Percentiles rank a stretch among this genome's conserved stretches.
Evolutionary conservation across 2,888 invertebrate genomes (phyloP).

Genomic region (Leuctra nigra): DNA sequence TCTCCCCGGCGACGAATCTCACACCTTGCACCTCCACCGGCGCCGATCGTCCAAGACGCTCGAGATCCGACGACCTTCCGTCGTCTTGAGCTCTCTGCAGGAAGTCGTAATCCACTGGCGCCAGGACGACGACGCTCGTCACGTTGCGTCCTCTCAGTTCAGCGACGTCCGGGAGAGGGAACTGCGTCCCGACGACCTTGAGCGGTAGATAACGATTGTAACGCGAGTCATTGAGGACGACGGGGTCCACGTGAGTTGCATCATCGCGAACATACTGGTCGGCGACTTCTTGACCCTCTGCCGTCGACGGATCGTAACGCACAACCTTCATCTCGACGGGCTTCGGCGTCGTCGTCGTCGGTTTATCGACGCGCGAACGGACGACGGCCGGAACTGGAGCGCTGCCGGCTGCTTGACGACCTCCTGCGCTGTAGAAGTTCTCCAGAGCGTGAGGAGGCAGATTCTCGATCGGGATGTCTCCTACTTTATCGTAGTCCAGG

Average conservation of each 20-base stretch:
- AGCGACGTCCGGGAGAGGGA: slow-evolving; percentile 74
- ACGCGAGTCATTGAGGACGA: slow-evolving; percentile 56
- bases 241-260: slow-evolving; percentile 27
- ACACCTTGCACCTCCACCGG: slow-evolving; percentile 57
- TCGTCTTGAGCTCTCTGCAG: slow-evolving; percentile 17
- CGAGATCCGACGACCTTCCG: slow-evolving; percentile 21
- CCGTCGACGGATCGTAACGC: slow-evolving; percentile 68
- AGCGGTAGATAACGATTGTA: slow-evolving; percentile 79
- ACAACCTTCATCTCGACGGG: slow-evolving; percentile 77
- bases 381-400: slow-evolving; percentile 62
- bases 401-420: slow-evolving; percentile 47
- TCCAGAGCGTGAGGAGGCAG: slow-evolving; percentile 79
- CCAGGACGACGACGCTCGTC: slow-evolving; percentile 79
- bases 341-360: slow-evolving; percentile 4
- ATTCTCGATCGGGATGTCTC: slow-evolving; percentile 75
- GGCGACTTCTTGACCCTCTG: slow-evolving; percentile 62
- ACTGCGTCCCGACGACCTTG: slow-evolving; percentile 71
- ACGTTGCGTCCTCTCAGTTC: slow-evolving; percentile 67
- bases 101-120: slow-evolving; percentile 64
- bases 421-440: slow-evolving; percentile 80
- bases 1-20: slow-evolving; percentile 66
- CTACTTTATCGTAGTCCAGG: slow-evolving; percentile 81
- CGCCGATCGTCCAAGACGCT: slow-evolving; percentile 29
- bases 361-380: slow-evolving; percentile 33
- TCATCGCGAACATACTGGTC: slow-evolving; percentile 56